Conservation (phyloP, 2,113 vertebrate genomes). For the Rhinoderma darwinii region DNA sequence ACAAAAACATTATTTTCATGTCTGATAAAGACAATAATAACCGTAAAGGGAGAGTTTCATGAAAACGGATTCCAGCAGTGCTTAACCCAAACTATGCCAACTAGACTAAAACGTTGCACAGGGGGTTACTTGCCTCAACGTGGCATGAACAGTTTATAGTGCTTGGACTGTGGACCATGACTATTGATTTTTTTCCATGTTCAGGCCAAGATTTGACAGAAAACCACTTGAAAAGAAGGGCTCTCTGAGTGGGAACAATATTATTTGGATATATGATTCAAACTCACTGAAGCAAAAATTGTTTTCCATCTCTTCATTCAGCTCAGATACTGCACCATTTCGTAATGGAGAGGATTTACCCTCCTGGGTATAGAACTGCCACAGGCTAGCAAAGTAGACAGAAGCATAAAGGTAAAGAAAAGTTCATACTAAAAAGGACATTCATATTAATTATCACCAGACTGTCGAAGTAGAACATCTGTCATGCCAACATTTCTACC, state of each 20-base stretch:
- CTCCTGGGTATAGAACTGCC: constrained; percentile 59
- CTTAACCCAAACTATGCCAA: constrained; percentile 11
- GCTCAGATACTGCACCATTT: constrained; percentile 52
- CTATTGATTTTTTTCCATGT: constrained; percentile 39
- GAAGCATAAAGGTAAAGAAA: constrained; percentile 58
- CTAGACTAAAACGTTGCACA: neutral
- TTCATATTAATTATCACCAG: constrained; percentile 46
- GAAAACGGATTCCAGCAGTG: neutral
- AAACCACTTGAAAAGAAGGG: constrained; percentile 20
- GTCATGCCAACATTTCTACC: constrained; percentile 41
- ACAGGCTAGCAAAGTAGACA: constrained; percentile 34
- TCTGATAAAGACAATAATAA: neutral
- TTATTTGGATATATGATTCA: constrained; percentile 34
- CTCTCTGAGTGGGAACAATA: constrained; percentile 8
- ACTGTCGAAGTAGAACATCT: constrained; percentile 51
- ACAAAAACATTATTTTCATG: neutral
- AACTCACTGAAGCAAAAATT: constrained; percentile 44
- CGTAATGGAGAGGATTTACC: constrained; percentile 54
- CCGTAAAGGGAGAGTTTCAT: neutral
- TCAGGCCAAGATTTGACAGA: constrained; percentile 15
- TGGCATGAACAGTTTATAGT: constrained; percentile 31
- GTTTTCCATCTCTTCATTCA: constrained; percentile 56
- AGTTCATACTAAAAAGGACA: constrained; percentile 51
- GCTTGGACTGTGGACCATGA: constrained; percentile 38
- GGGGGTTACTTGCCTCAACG: neutral